Conservation (phyloP, 1,140 invertebrate genomes). For the Aphaenogaster rudis region DNA sequence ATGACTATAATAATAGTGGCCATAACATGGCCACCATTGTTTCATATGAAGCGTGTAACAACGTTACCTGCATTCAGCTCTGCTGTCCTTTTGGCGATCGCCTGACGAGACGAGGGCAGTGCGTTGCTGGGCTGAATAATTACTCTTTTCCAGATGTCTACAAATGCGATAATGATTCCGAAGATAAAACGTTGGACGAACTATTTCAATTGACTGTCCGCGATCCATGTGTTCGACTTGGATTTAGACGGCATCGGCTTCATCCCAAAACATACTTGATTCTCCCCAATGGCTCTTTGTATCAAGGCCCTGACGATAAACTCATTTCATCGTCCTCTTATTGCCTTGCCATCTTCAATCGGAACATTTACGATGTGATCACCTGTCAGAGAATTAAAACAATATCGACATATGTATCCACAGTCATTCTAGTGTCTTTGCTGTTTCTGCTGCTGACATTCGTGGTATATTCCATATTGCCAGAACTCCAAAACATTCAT, state of each 20-base stretch:
- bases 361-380: constrained; percentile 50
- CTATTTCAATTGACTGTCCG: constrained; percentile 21
- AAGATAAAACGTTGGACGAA: neutral
- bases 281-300: constrained; percentile 87
- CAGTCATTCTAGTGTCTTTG: constrained; percentile 85
- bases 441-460: constrained; percentile 87
- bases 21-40: neutral
- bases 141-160: constrained; percentile 18
- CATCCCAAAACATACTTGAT: constrained; percentile 86
- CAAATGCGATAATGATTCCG: neutral
- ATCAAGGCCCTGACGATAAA: constrained; percentile 70
- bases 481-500: constrained; percentile 87
- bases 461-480: constrained; percentile 86
- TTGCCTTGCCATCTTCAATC: constrained; percentile 66
- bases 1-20: neutral
- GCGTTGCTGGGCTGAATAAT: neutral
- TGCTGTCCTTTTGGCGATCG: constrained; percentile 30
- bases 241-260: constrained; percentile 80
- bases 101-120: neutral
- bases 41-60: neutral
- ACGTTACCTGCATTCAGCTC: neutral
- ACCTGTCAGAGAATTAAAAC: no score
- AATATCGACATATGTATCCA: constrained; percentile 24
- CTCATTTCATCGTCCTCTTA: constrained; percentile 41
- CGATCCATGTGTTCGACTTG: constrained; percentile 59